Evolutionary conservation across 2,113 vertebrate species (phyloP).

Genomic region (Cryptomyrus ogoouensis): DNA sequence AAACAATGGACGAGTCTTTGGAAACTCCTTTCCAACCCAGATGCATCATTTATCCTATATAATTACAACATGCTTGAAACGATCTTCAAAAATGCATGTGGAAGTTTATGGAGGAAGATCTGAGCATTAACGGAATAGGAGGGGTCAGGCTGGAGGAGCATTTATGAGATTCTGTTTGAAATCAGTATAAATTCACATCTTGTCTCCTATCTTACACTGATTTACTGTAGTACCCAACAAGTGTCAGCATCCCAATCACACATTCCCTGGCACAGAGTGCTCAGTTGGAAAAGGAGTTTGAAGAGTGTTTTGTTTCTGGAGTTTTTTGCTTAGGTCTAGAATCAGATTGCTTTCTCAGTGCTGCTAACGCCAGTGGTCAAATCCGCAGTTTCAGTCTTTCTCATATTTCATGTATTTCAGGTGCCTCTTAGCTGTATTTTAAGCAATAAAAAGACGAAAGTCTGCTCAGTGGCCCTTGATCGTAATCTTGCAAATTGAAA

Average conservation of each 20-base stretch:
- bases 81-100: conserved; percentile 13
- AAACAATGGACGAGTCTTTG: not conserved
- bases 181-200: conserved; percentile 30
- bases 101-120: conserved; percentile 16
- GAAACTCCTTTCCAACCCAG: not conserved
- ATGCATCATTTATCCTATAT: conserved; percentile 12
- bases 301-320: not conserved
- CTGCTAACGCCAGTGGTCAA: not conserved
- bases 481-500: not conserved
- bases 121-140: not conserved
- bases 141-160: not conserved
- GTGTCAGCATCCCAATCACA: not conserved
- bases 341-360: not conserved
- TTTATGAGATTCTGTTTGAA: conserved; percentile 16
- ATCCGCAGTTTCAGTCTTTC: not conserved
- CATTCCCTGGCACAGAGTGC: not conserved
- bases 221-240: conserved; percentile 19
- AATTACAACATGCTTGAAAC: conserved; percentile 10
- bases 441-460: not conserved
- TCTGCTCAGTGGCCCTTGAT: not conserved
- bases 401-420: not conserved
- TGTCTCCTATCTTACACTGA: conserved; percentile 21
- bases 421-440: not conserved
- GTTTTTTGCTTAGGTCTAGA: not conserved
- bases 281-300: not conserved